A percentile compares a stretch with the other conserved stretches of the same genome.
Conservation (phyloP, 1,140 invertebrate species). For the Drosophila santomea region DNA sequence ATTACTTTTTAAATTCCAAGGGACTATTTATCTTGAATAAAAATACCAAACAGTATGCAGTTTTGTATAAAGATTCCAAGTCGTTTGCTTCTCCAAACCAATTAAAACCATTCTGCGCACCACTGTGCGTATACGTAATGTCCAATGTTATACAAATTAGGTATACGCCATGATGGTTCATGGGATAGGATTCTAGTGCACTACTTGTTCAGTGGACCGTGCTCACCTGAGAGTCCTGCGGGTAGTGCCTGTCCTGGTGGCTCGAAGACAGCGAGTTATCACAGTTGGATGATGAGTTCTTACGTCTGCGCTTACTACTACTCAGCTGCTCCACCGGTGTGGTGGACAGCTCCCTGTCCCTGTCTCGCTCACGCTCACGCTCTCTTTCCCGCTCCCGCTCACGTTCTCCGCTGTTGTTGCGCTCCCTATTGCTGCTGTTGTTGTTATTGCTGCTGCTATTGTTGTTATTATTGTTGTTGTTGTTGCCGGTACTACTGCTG, state of each 20-base stretch:
- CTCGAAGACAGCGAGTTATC: constrained; percentile 88
- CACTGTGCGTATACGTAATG: constrained; percentile 11
- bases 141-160: background rate
- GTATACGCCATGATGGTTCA: background rate
- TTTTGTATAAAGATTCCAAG: no score
- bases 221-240: constrained; percentile 88
- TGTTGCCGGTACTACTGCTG: constrained; percentile 57
- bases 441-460: constrained; percentile 48
- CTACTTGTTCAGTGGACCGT: no score
- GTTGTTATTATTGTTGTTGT: constrained; percentile 41
- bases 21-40: background rate
- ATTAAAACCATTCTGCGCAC: background rate
- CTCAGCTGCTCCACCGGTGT: constrained; percentile 84
- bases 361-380: constrained; percentile 67
- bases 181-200: no score
- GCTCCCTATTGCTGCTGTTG: constrained; percentile 68
- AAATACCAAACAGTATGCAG: no score
- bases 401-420: constrained; percentile 71
- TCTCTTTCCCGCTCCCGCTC: constrained; percentile 49
- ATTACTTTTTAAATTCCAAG: background rate
- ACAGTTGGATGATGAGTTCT: constrained; percentile 88
- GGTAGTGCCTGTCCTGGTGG: constrained; percentile 87
- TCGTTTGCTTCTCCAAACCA: background rate
- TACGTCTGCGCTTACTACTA: constrained; percentile 89
- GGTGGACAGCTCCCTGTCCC: constrained; percentile 81